A percentile compares a stretch with the other conserved stretches of the same genome.
These are phyloP conservation scores for Prinia subflava DNA, from an alignment of 2,113 vertebrate genomes.

Conservation along the genomic window DNA sequence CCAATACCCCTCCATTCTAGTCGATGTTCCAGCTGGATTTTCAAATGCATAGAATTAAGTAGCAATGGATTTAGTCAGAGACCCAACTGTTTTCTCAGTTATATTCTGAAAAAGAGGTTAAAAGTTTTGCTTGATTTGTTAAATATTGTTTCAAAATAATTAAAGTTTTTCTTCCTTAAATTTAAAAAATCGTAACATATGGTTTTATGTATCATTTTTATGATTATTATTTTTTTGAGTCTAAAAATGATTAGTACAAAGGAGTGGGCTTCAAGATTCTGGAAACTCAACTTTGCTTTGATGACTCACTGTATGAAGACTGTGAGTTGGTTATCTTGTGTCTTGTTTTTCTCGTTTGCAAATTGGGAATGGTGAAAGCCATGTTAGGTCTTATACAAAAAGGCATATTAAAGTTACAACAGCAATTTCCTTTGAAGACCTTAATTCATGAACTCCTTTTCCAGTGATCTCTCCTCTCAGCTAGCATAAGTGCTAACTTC, in stretches of 20 bases:
- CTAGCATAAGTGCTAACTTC: not conserved
- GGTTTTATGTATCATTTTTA: not conserved
- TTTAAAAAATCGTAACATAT: not conserved
- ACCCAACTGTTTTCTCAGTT: not conserved
- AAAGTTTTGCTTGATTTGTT: not conserved
- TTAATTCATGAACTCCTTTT: not conserved
- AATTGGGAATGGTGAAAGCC: not conserved
- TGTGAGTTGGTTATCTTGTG: not conserved
- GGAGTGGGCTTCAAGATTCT: conserved; percentile 14
- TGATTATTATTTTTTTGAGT: not conserved
- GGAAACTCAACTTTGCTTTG: not conserved
- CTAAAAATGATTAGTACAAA: not conserved
- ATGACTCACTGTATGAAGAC: not conserved
- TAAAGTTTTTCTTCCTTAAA: not conserved
- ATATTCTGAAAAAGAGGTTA: not conserved
- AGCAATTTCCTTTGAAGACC: not conserved
- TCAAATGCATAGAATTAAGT: not conserved
- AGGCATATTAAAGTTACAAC: not conserved
- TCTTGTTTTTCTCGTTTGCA: not conserved
- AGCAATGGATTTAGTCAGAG: not conserved
- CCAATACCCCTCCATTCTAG: not conserved
- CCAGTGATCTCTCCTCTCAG: not conserved
- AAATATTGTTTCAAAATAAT: not conserved
- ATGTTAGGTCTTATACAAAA: not conserved
- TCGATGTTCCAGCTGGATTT: not conserved